These are phyloP conservation scores for Cololabis saira DNA, from an alignment of 2,113 vertebrate genomes.

Conservation along the genomic window DNA sequence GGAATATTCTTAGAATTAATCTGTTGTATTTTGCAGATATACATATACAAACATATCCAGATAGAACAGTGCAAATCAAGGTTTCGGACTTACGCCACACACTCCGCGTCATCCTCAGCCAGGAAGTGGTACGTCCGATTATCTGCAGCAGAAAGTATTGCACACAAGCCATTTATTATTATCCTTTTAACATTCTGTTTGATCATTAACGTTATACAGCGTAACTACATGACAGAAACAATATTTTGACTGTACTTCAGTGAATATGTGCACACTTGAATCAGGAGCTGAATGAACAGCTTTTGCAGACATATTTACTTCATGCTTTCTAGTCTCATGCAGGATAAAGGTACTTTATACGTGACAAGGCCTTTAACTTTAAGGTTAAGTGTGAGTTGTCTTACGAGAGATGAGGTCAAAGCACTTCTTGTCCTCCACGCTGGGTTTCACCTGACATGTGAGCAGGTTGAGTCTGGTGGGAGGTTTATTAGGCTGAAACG, in stretches of 20 bases:
- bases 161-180: not conserved
- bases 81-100: conserved; percentile 67
- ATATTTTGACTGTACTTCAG: too few species aligned
- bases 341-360: too few species aligned
- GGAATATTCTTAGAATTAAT: too few species aligned
- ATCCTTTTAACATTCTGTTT: too few species aligned
- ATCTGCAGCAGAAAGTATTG: conserved; percentile 41
- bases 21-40: too few species aligned
- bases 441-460: conserved; percentile 74
- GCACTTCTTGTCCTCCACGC: conserved; percentile 74
- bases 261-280: not conserved
- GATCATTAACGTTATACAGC: too few species aligned
- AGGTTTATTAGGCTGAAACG: conserved; percentile 65
- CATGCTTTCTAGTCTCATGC: not conserved
- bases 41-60: too few species aligned
- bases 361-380: too few species aligned
- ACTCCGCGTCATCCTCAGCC: conserved; percentile 70
- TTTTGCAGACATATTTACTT: not conserved
- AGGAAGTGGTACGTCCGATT: conserved; percentile 74
- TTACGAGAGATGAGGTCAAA: conserved; percentile 73
- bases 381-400: not conserved
- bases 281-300: too few species aligned
- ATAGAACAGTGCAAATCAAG: not conserved
- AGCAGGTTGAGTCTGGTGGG: conserved; percentile 72
- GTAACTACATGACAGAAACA: too few species aligned